Evolutionary conservation across 2,797 vertebrate species (phyloP), one percentile per base, ranked within the genome.

Genomic region (Harpagifer antarcticus): DNA sequence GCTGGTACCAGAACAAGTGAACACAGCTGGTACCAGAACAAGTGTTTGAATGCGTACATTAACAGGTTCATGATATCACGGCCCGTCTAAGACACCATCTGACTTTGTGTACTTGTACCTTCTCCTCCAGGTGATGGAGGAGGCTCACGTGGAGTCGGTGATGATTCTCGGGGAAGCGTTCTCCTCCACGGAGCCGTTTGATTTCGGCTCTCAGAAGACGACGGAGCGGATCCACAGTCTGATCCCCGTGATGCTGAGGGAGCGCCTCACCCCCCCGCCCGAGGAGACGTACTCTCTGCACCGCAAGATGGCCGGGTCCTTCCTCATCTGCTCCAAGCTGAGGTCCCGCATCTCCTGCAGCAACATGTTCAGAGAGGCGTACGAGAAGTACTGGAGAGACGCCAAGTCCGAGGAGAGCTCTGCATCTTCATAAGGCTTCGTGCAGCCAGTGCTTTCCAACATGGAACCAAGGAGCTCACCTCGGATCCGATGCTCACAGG

Each of bases 241-340:
- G 69, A 97, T 99, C 70, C 98, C 98, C 0, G 74, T 99, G 79
- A 99, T 99, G 98, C 92, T 99, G 89, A 96, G 93, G 84, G 97
- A 99, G 74, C 94, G 97, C 0, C 96, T 99, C 3, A 72, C 97
- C 2, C 97, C 98, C 3, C 98, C 98, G 0, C 98, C 97, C 0
- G 97, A 98, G 84, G 98, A 99, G 86, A 99, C 97, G 58, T 99
- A 99, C 86, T 99, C 98, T 2, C 96, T 99, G 60, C 98, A 99
- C 89, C 94, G 98, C 31, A 99, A 99, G 94, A 99, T 99, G 97
- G 97, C 97, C 0, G 98, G 98, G 71, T 98, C 98, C 62, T 99
- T 99, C 92, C 97, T 99, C 85, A 98, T 99, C 93, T 99, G 98
- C 93, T 97, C 98, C 70, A 97, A 97, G 86, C 96, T 99, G 50